These are phyloP conservation scores for Botia almorhae DNA, from an alignment of 2,797 vertebrate species.

Conservation along the genomic window DNA sequence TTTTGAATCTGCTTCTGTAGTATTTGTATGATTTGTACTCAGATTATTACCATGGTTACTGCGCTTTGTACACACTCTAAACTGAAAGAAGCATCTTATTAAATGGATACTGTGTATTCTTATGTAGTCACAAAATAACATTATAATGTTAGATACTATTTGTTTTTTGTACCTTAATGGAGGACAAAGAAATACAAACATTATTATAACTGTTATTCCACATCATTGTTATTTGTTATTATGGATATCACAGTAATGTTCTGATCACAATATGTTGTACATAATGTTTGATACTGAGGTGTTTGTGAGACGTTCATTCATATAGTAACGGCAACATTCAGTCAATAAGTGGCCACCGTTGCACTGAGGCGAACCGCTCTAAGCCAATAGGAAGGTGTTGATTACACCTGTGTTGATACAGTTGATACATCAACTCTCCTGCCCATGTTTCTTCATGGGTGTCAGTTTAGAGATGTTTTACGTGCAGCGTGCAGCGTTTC, in stretches of 20 bases:
- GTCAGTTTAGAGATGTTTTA: no score
- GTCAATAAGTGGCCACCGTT: constrained; percentile 38
- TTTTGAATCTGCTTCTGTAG: constrained; percentile 72
- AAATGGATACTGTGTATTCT: constrained; percentile 99
- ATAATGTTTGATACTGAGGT: constrained; percentile 99
- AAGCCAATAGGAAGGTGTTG: constrained; percentile 66
- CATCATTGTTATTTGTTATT: constrained; percentile 56
- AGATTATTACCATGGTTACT: constrained; percentile 75
- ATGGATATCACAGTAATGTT: constrained; percentile 67
- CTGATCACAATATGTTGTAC: constrained; percentile 89
- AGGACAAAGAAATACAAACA: constrained; percentile 83
- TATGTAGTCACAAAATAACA: constrained; percentile 93
- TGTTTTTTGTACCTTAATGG: constrained; percentile 96
- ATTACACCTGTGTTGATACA: constrained; percentile 59
- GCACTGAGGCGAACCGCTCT: constrained; percentile 66
- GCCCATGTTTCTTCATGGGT: constrained; percentile 60
- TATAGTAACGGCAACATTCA: constrained; percentile 32
- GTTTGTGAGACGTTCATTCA: constrained; percentile 77
- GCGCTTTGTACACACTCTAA: constrained; percentile 83
- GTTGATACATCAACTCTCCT: constrained; percentile 70
- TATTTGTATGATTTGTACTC: constrained; percentile 75
- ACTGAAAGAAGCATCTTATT: constrained; percentile 91
- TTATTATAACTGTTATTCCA: constrained; percentile 49
- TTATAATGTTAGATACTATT: constrained; percentile 93
- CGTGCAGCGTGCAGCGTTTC: no score